Evolutionary conservation across 2,113 vertebrate genomes (phyloP), one percentile per base, ranked within the genome.

Genomic region (Campylomormyrus tamandua): DNA sequence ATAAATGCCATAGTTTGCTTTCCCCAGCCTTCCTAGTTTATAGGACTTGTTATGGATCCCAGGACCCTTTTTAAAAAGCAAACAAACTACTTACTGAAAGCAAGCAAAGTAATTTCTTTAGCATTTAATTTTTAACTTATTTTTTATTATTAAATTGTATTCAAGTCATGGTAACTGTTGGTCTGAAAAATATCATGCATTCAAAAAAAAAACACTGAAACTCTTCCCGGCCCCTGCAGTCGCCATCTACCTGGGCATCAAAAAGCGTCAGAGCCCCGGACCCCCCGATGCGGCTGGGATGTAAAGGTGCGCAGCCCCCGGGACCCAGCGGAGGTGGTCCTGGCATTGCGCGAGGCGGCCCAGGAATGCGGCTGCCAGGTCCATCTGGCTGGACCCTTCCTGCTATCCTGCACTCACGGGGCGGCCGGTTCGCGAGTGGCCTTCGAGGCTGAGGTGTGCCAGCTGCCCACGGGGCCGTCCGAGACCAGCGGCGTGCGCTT

Each of bases 161-260:
- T 77, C 8, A 39, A 6, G 5, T 39, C 70, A 66, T 11, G 27
- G n/a, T 70, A 10, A 66, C 62, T 66, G 31, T 42, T 0, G 2
- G 35, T 42, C 35, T 80, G 15, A 42, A 80, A 80, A 42, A 19
- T 17, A 77, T 15, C 31, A 80, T 89, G 2, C 91, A 0, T 91
- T 7, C 6, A 6, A 83, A 90, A 90, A 89, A 86, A 77, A 42
- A 39, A 42, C 17, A 19, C 74, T 39, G 35, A 80, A 19, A 80
- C 35, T 7, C 27, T 84, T 83, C 46, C 31, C 87, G 45, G 39
- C 88, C 88, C 24, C 48, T 91, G 17, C 88, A 98, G 97, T 98
- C 95, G 98, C 98, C 95, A 98, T 98, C 94, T 98, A 98, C 96
- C 97, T 98, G 94, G 95, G 96, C 91, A 96, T 96, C 94, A 96